phyloP scores from a whole-genome alignment of 2,113 vertebrate genomes.

The Brachyhypopomus occidentalis region DNA sequence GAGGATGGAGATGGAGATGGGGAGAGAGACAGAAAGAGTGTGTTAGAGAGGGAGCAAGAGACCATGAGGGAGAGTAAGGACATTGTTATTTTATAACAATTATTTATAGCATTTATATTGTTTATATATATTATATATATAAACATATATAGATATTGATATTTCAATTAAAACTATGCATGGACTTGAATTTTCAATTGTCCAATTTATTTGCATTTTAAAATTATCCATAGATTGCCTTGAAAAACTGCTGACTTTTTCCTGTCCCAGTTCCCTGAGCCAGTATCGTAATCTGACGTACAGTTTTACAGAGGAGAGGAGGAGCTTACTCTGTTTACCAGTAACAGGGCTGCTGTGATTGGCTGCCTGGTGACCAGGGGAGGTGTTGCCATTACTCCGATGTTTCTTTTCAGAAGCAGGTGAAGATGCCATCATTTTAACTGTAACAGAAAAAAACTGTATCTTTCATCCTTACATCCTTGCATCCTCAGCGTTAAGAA shows the following conservation, averaged over 20 bases:
- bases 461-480: constrained; percentile 1
- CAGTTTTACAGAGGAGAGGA: neutral
- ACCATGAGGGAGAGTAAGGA: neutral
- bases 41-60: constrained; percentile 37
- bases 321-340: constrained; percentile 69
- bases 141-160: constrained; percentile 12
- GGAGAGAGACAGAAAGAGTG: too few species aligned
- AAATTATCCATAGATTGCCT: too few species aligned
- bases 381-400: constrained; percentile 65
- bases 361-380: constrained; percentile 59
- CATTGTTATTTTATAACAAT: too few species aligned
- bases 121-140: too few species aligned
- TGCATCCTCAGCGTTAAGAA: neutral
- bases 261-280: too few species aligned
- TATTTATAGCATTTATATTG: too few species aligned
- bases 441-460: constrained; percentile 53
- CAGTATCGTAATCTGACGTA: too few species aligned
- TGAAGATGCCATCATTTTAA: constrained; percentile 67
- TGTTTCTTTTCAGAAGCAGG: constrained; percentile 70
- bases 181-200: too few species aligned
- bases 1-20: neutral
- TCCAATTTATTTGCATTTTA: too few species aligned
- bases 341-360: constrained; percentile 49
- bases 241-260: too few species aligned
- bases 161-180: constrained; percentile 11